Conservation (phyloP, 2,888 invertebrate genomes). For the Sphaerophoria rueppellii region DNA sequence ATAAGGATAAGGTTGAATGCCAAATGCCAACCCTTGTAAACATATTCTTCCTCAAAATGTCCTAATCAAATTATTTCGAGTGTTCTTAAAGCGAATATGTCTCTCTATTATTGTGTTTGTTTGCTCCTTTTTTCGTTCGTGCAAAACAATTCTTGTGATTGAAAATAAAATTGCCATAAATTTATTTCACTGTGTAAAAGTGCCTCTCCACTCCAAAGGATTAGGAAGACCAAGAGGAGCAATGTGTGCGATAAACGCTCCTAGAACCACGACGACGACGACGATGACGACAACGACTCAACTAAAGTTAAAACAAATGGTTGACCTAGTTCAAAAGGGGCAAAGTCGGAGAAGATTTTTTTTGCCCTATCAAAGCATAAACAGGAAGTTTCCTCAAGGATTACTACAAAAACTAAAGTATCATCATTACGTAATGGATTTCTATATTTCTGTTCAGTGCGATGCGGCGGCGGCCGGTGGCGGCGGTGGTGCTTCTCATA, state of each 20-base stretch:
- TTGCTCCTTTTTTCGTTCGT: slow-evolving; percentile 27
- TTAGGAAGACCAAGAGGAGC: neutral
- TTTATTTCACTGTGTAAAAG: slow-evolving; percentile 48
- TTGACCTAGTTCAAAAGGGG: slow-evolving; percentile 65
- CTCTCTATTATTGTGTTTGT: neutral
- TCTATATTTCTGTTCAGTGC: slow-evolving; percentile 21
- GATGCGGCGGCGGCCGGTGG: slow-evolving; percentile 1
- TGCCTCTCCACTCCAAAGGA: slow-evolving; percentile 1
- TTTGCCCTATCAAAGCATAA: slow-evolving; percentile 63
- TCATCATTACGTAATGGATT: slow-evolving; percentile 72
- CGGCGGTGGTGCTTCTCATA: slow-evolving; percentile 31
- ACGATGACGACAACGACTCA: slow-evolving; percentile 23
- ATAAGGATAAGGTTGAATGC: too few species aligned
- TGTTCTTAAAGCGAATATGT: neutral
- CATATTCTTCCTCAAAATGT: too few species aligned
- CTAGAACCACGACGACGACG: neutral
- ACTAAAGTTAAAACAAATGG: slow-evolving; percentile 70
- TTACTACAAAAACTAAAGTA: slow-evolving; percentile 68
- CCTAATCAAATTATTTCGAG: neutral
- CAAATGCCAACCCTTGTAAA: too few species aligned
- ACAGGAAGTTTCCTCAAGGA: slow-evolving; percentile 72
- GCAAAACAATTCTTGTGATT: slow-evolving; percentile 71
- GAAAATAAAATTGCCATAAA: slow-evolving; percentile 73
- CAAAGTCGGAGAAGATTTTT: slow-evolving; percentile 29
- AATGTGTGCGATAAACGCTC: slow-evolving; percentile 56